Evolutionary conservation across 2,888 invertebrate genomes (phyloP), one percentile per base, ranked within the genome.

Genomic region (Cyclophora punctaria): DNA sequence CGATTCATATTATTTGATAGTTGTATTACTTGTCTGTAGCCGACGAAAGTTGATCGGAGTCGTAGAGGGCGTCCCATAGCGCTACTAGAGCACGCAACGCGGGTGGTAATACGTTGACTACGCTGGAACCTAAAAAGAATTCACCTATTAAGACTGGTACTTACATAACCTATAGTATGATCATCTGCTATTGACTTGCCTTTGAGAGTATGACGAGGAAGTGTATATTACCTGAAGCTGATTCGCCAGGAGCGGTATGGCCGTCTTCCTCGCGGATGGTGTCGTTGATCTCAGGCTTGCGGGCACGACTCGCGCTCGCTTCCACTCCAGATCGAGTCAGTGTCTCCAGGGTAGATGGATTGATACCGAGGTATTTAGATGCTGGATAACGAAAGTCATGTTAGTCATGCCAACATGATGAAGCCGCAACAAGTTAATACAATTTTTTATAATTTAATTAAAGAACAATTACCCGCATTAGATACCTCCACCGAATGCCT

Each of bases 401-500:
- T 20, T 20, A 20, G 20, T 20, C 20, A 20, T 20, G 20, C 20
- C 20, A 20, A 20, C 20, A 20, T 20, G 20, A 20, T 20, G 20
- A 20, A 20, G 20, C 20, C 20, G 20, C 20, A 20, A 20, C 1
- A 20, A 20, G 20, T 1, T 20, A 20, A 20, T 20, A 20, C 20
- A 20, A 20, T 20, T 20, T 20, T 20, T 20, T 20, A 20, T 20
- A 20, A 20, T 20, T 20, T 20, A 20, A 20, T 20, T 20, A 20
- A 20, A 20, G 20, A 20, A 20, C 20, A 50, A 46, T 50, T 56
- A 68, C 92, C 91, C 4, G 91, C 90, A 70, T 90, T 91, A 34
- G 91, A 86, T 3, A 97, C 97, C 83, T 97, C 97, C 3, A 97
- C 96, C 0, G 96, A 97, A 76, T 97, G 97, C 35, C 97, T 87